phyloP scores from a whole-genome alignment of 2,797 vertebrate species.

The Spea hammondii region DNA sequence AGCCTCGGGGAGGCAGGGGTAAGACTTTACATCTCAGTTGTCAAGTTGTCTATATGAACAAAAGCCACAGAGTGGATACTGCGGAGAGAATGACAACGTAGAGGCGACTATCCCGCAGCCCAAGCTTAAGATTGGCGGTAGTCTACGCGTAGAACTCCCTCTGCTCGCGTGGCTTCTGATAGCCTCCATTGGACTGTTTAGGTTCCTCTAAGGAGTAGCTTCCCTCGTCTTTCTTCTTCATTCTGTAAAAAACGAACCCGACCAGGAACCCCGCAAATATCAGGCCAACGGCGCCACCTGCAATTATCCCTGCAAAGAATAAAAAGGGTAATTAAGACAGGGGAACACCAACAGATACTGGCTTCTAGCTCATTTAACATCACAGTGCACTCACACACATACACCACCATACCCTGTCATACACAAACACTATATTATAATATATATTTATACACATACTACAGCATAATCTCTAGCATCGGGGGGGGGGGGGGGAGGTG shows the following conservation, averaged over 20 bases:
- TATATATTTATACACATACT: too few relatives aligned
- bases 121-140: constrained; percentile 37
- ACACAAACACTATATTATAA: too few relatives aligned
- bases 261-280: constrained; percentile 70
- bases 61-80: constrained; percentile 61
- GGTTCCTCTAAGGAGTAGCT: constrained; percentile 74
- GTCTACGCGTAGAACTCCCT: constrained; percentile 81
- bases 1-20: constrained; percentile 53
- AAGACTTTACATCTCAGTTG: background rate
- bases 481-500: too few relatives aligned
- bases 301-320: constrained; percentile 70
- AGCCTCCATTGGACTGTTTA: constrained; percentile 68
- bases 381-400: too few relatives aligned
- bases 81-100: constrained; percentile 58
- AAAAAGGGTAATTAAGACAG: background rate
- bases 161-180: constrained; percentile 75
- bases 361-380: too few relatives aligned
- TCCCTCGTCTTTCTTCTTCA: constrained; percentile 78
- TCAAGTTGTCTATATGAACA: constrained; percentile 51
- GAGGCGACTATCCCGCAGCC: constrained; percentile 34
- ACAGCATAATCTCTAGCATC: too few relatives aligned
- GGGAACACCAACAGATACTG: background rate
- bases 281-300: constrained; percentile 75
- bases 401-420: too few relatives aligned
- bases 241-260: constrained; percentile 77